Evolutionary conservation across 2,113 vertebrate genomes (phyloP), one percentile per base, ranked within the genome.

Genomic region (Hiodon alosoides): DNA sequence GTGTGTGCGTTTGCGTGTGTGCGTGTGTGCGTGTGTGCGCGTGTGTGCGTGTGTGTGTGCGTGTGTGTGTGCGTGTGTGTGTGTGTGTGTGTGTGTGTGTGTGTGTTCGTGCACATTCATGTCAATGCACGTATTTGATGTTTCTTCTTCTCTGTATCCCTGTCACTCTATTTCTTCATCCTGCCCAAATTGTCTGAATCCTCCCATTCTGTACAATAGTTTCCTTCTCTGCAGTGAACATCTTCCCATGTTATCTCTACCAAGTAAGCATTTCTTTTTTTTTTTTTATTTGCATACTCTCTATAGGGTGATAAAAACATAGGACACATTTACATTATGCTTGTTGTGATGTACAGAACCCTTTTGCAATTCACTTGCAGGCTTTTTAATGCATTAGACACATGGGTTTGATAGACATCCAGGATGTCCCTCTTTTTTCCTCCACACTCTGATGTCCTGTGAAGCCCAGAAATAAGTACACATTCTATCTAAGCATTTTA

Each of bases 391-490:
- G 77, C 78, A 81, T 84, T 80, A 84, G 82, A 61, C 57, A 52
- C 54, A 11, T 48, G 70, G 67, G 66, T 84, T 82, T 84, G 84
- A 86, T 77, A 76, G 80, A 84, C 83, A 82, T 76, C 79, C 79
- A 67, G 76, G 72, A 84, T 81, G 78, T 79, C 72, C 69, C 69
- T 67, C 17, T 70, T 53, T 71, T 4, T 73, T 61, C 77, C 81
- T 79, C 80, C 77, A 80, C 69, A 72, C 80, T 80, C 84, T 87
- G 83, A 87, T 81, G 79, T 90, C 84, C 81, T 89, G 87, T 90
- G 85, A 90, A 89, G 87, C 84, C 72, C 62, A 83, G 78, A 87
- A 87, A 87, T 75, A 81, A 89, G 83, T 79, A 77, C 64, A 74
- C 72, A 84, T 82, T 79, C 82, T 85, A 78, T 87, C 83, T 85